These are phyloP conservation scores for Aporophyla nigra DNA, from an alignment of 2,888 invertebrate species.

Conservation along the genomic window DNA sequence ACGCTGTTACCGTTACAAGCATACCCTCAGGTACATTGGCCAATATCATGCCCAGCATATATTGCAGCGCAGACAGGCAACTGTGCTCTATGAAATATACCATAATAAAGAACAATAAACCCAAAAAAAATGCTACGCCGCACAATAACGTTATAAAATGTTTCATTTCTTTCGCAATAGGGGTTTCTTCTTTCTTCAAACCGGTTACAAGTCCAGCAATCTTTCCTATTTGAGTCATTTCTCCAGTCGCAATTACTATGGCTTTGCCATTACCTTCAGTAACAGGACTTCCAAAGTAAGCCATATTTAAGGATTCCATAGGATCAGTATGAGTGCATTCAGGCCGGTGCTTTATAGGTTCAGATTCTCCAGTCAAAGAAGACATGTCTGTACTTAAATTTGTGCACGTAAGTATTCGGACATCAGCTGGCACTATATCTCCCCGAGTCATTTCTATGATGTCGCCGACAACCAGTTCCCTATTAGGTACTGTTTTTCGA, in stretches of 20 bases:
- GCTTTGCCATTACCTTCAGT: constrained; percentile 94
- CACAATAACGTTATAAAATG: constrained; percentile 94
- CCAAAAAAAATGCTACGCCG: constrained; percentile 92
- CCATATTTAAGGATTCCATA: constrained; percentile 95
- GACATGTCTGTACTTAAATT: constrained; percentile 90
- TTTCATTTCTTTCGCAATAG: constrained; percentile 94
- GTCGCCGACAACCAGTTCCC: constrained; percentile 95
- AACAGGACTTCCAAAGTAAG: constrained; percentile 95
- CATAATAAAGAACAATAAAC: constrained; percentile 93
- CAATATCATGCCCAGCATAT: constrained; percentile 94
- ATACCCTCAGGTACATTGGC: constrained; percentile 95
- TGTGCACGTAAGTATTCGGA: constrained; percentile 91
- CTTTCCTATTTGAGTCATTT: constrained; percentile 93
- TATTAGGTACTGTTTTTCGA: constrained; percentile 91
- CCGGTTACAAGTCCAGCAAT: constrained; percentile 93
- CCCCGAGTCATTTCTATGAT: constrained; percentile 95
- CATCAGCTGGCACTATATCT: constrained; percentile 96
- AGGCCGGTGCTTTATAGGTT: constrained; percentile 91
- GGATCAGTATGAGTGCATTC: constrained; percentile 93
- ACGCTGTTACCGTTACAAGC: constrained; percentile 94
- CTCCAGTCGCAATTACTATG: constrained; percentile 92
- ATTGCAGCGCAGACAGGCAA: constrained; percentile 93
- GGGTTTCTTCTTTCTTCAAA: constrained; percentile 93
- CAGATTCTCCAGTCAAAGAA: constrained; percentile 94
- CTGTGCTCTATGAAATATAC: constrained; percentile 92